Evolutionary conservation across 2,888 invertebrate species (phyloP).

Genomic region (Gibbula magus): DNA sequence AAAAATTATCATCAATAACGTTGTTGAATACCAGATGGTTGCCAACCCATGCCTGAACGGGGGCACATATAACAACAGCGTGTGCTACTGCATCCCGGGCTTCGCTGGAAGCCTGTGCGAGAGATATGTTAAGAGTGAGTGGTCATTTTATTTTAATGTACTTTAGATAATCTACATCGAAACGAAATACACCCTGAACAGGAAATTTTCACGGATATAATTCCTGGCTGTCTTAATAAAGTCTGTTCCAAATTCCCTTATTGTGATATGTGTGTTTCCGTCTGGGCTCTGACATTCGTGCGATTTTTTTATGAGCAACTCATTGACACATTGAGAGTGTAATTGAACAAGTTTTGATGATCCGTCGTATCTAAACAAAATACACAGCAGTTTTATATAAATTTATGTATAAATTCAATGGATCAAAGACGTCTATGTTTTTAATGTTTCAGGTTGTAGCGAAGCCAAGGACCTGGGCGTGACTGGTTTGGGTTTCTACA

Average conservation of each 20-base stretch:
- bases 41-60: neutral
- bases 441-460: neutral
- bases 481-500: neutral
- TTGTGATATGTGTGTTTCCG: too few species aligned
- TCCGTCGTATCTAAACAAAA: too few species aligned
- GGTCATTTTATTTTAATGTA: neutral
- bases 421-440: too few species aligned
- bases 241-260: too few species aligned
- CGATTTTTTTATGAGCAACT: too few species aligned
- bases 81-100: neutral
- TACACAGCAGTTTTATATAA: too few species aligned
- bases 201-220: neutral
- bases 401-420: too few species aligned
- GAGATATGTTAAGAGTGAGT: neutral
- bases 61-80: neutral
- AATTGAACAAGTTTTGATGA: too few species aligned
- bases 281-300: too few species aligned
- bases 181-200: neutral
- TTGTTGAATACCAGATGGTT: neutral
- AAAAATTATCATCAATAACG: too few species aligned
- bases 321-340: too few species aligned
- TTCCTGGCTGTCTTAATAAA: too few species aligned
- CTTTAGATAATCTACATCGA: neutral
- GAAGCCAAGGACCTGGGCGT: neutral
- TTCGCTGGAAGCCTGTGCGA: neutral